Percentiles rank a stretch among this genome's conserved stretches.
Conservation (phyloP, 2,113 vertebrate species). For the Excalfactoria chinensis region DNA sequence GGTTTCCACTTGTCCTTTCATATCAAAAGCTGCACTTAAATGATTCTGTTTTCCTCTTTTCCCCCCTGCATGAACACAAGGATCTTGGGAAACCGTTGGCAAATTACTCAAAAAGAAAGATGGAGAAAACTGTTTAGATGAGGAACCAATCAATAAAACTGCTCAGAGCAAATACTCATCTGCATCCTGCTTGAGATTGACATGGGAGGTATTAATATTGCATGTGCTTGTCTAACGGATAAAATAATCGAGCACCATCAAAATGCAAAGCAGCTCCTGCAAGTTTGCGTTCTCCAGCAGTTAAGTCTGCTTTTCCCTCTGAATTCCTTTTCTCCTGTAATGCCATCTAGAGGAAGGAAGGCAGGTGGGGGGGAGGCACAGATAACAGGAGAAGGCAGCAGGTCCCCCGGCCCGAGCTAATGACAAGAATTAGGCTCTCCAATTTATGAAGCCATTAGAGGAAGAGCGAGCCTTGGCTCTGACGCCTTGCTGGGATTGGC, state of each 20-base stretch:
- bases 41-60: neutral
- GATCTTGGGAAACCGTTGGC: neutral
- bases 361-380: neutral
- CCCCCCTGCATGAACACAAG: neutral
- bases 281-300: neutral
- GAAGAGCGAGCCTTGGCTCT: neutral
- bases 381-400: neutral
- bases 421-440: neutral
- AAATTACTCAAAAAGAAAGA: neutral
- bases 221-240: constrained; percentile 24
- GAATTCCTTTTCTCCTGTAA: constrained; percentile 65
- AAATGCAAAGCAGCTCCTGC: constrained; percentile 36
- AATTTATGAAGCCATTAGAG: neutral
- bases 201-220: constrained; percentile 46
- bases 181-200: constrained; percentile 35
- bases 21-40: neutral
- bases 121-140: neutral
- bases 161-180: constrained; percentile 24
- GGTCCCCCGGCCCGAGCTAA: neutral
- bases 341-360: constrained; percentile 66
- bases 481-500: neutral
- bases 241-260: constrained; percentile 46
- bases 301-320: neutral
- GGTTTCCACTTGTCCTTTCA: neutral
- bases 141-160: constrained; percentile 28